A percentile compares a stretch with the other conserved stretches of the same genome.
These are phyloP conservation scores for Holotrichia oblita DNA, from an alignment of 1,140 invertebrate species.

Conservation along the genomic window DNA sequence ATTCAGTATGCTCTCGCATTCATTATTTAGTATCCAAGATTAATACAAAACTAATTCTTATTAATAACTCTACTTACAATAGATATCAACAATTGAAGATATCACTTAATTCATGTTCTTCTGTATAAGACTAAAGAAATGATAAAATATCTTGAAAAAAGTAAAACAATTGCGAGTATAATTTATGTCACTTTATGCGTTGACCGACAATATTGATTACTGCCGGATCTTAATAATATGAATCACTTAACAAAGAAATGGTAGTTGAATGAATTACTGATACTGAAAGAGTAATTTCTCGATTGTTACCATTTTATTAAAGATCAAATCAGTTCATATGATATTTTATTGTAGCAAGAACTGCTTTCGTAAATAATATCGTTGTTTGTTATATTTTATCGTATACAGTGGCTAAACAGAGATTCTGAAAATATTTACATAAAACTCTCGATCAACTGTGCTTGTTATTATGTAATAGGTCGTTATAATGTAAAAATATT, in stretches of 20 bases:
- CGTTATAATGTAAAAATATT: no score
- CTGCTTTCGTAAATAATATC: neutral
- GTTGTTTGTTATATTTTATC: neutral
- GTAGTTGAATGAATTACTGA: neutral
- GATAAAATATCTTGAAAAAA: neutral
- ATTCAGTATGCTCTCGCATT: no score
- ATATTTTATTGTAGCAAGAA: no score
- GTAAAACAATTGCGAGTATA: neutral
- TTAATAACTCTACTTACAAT: no score
- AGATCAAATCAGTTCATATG: neutral
- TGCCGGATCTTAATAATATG: neutral
- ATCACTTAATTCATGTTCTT: no score
- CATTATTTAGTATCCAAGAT: no score
- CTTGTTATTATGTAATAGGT: neutral
- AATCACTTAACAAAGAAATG: neutral
- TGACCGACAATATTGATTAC: neutral
- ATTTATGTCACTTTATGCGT: neutral
- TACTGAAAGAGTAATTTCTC: neutral
- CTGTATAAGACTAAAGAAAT: no score
- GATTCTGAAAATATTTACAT: neutral
- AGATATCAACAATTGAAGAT: no score
- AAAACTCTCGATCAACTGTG: neutral
- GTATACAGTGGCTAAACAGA: neutral
- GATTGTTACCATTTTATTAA: neutral
- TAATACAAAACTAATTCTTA: no score